phyloP scores from a whole-genome alignment of 1,140 invertebrate species.

The Aethina tumida region DNA sequence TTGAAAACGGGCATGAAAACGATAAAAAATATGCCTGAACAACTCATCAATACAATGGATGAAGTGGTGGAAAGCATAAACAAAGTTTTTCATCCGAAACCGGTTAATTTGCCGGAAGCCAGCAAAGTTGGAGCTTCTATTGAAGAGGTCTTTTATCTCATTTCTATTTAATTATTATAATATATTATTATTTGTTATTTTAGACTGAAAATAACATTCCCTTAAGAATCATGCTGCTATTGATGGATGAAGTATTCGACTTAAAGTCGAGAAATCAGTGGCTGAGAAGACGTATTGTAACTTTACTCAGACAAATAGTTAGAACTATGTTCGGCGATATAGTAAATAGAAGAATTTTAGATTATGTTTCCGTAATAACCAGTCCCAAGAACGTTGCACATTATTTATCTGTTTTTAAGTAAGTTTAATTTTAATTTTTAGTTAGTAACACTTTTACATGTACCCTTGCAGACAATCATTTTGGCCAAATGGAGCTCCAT shows the following conservation, averaged over 20 bases:
- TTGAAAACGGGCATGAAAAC: conserved; percentile 70
- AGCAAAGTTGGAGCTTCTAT: conserved; percentile 51
- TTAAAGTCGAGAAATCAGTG: conserved; percentile 79
- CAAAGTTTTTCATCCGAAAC: conserved; percentile 37
- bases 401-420: conserved; percentile 81
- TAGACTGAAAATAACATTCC: conserved; percentile 78
- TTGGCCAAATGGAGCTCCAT: conserved; percentile 66
- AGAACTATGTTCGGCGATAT: conserved; percentile 77
- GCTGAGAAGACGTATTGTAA: conserved; percentile 72
- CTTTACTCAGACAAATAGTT: conserved; percentile 67
- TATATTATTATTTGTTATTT: conserved; percentile 21
- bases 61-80: conserved; percentile 64
- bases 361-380: conserved; percentile 81
- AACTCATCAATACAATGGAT: conserved; percentile 70
- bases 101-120: conserved; percentile 23
- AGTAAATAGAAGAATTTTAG: conserved; percentile 81
- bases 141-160: conserved; percentile 44
- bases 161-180: conserved; percentile 2
- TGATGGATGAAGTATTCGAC: conserved; percentile 91
- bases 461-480: conserved; percentile 61
- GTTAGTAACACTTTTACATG: too few species aligned
- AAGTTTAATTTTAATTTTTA: conserved; percentile 35
- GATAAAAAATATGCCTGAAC: conserved; percentile 75
- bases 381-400: conserved; percentile 83
- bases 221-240: conserved; percentile 69